Conservation (phyloP, 2,113 vertebrate genomes). For the Uria aalge region DNA sequence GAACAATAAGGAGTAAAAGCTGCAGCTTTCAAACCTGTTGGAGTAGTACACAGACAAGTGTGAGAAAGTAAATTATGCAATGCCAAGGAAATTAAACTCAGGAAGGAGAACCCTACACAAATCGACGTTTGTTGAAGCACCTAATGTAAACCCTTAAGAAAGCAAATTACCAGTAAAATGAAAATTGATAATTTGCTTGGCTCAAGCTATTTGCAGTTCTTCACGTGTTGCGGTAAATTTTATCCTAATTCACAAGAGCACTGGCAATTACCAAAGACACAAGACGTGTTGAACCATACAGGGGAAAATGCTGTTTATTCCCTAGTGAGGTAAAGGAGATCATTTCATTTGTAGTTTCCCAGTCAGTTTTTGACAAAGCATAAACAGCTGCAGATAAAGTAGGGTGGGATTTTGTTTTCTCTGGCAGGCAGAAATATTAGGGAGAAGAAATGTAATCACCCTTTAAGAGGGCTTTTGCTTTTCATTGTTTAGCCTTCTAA, state of each 20-base stretch:
- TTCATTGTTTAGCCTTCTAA: not conserved
- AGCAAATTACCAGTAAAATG: not conserved
- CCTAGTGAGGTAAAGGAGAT: not conserved
- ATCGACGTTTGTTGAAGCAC: slow-evolving; percentile 1
- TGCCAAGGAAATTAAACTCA: slow-evolving; percentile 13
- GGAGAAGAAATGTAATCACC: not conserved
- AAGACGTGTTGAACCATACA: not conserved
- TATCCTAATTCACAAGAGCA: not conserved
- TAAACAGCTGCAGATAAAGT: not conserved
- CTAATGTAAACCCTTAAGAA: slow-evolving; percentile 7
- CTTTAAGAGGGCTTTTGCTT: not conserved
- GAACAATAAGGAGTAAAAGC: slow-evolving; percentile 40
- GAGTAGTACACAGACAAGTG: not conserved
- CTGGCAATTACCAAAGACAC: not conserved
- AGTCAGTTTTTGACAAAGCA: not conserved
- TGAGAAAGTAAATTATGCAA: slow-evolving; percentile 11
- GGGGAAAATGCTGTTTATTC: not conserved
- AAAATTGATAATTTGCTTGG: slow-evolving; percentile 32
- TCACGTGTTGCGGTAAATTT: not conserved
- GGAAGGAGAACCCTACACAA: not conserved
- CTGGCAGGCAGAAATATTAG: not conserved
- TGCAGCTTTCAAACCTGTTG: slow-evolving; percentile 15
- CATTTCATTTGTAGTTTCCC: not conserved
- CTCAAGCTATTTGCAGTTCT: not conserved
- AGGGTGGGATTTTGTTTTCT: not conserved